phyloP scores from a whole-genome alignment of 2,888 invertebrate genomes.

The Polydrusus pterygomalis region DNA sequence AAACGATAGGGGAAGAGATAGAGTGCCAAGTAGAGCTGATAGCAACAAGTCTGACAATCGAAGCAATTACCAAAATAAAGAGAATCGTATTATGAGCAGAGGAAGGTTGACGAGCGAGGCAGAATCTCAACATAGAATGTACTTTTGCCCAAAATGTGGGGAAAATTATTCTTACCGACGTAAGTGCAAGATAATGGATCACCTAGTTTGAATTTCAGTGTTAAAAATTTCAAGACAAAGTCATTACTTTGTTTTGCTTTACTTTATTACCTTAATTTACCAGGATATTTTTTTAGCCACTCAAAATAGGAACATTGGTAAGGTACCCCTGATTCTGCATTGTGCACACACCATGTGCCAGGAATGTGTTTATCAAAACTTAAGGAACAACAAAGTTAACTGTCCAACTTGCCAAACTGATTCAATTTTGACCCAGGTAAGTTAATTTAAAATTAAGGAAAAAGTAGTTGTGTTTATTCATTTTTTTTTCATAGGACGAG shows the following conservation, averaged over 20 bases:
- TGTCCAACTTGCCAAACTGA: slow-evolving; percentile 73
- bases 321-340: slow-evolving; percentile 76
- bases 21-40: background rate
- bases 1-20: background rate
- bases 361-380: slow-evolving; percentile 74
- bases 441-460: too few relatives aligned
- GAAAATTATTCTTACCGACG: slow-evolving; percentile 27
- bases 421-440: slow-evolving; percentile 64
- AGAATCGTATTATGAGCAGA: background rate
- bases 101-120: slow-evolving; percentile 2
- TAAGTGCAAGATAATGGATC: slow-evolving; percentile 11
- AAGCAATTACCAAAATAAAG: background rate
- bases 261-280: too few relatives aligned
- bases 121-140: slow-evolving; percentile 26
- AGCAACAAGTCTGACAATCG: background rate
- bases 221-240: background rate
- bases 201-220: background rate
- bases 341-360: slow-evolving; percentile 84
- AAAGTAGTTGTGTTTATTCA: too few relatives aligned
- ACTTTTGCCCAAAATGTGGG: slow-evolving; percentile 41
- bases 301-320: slow-evolving; percentile 59
- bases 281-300: slow-evolving; percentile 55
- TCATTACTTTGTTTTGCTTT: too few relatives aligned
- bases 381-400: slow-evolving; percentile 64
- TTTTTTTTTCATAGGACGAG: slow-evolving; percentile 41